Percentiles rank a stretch among this genome's conserved stretches.
These are phyloP conservation scores for human (Homo sapiens) DNA, from an alignment of 2,113 vertebrate species.

Conservation along the genomic window GRCh38 chrX:110769001-110769500, in stretches of 20 bases:
- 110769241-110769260: not conserved
- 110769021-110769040: not conserved
- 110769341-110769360: conserved; percentile 2
- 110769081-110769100: not conserved
- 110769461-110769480: not conserved
- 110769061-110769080: not conserved
- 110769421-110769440: not conserved
- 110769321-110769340: not conserved
- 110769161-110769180: not conserved
- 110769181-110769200: not conserved
- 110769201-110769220: not conserved
- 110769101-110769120: not conserved
- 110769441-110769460: not conserved
- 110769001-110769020: not conserved
- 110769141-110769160: not conserved
- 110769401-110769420: not conserved
- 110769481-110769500: not conserved
- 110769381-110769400: not conserved
- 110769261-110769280: not conserved
- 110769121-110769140: not conserved
- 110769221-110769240: not conserved
- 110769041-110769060: not conserved
- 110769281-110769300: not conserved
- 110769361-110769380: not conserved
- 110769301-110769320: not conserved